Percentiles rank a stretch among this genome's conserved stretches.
phyloP scores from a whole-genome alignment of 2,888 invertebrate genomes.

The Sturmia bella region DNA sequence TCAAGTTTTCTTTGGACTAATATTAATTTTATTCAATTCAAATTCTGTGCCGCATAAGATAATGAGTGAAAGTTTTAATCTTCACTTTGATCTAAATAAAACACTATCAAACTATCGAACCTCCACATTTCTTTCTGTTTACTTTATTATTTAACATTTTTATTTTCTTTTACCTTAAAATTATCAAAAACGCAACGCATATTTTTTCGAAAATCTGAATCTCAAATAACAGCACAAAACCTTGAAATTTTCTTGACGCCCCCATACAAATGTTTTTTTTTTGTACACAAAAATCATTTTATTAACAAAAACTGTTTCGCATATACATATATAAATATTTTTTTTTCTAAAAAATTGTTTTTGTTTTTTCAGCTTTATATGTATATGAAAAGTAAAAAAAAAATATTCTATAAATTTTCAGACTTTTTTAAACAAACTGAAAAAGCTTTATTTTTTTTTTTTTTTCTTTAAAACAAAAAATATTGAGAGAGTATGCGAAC shows the following conservation, averaged over 20 bases:
- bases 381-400: background rate
- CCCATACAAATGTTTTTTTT: conserved; percentile 36
- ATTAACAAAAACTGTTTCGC: conserved; percentile 1
- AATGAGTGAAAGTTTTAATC: too few species aligned
- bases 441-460: conserved; percentile 29
- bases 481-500: background rate
- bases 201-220: background rate
- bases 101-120: too few species aligned
- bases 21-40: too few species aligned
- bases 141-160: background rate
- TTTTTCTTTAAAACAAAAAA: background rate
- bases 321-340: conserved; percentile 19
- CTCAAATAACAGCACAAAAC: conserved; percentile 50
- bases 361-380: conserved; percentile 16
- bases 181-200: background rate
- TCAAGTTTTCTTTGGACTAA: too few species aligned
- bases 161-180: background rate
- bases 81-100: background rate
- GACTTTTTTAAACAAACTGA: background rate
- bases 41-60: too few species aligned
- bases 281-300: background rate
- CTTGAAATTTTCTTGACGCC: conserved; percentile 58
- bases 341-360: background rate
- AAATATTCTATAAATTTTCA: conserved; percentile 6
- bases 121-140: too few species aligned